Evolutionary conservation across 2,888 invertebrate species (phyloP).

Genomic region (Cistogaster globosa): DNA sequence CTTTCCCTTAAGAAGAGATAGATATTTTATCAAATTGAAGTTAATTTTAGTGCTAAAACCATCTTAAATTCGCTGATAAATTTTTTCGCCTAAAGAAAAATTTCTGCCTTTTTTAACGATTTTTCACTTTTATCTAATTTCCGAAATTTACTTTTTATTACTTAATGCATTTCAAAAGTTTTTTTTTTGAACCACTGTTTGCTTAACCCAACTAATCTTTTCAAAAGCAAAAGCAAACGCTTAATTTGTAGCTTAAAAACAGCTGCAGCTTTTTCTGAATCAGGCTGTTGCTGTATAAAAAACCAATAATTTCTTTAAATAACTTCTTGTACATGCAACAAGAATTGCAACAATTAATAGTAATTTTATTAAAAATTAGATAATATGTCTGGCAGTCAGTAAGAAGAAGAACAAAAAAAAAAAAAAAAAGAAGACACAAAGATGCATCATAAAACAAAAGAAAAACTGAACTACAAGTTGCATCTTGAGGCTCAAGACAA

Average conservation of each 20-base stretch:
- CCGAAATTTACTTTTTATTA: neutral
- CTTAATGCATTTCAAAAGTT: neutral
- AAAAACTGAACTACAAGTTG: conserved; percentile 39
- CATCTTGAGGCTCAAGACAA: conserved; percentile 43
- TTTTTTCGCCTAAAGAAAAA: no score
- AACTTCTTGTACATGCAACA: conserved; percentile 67
- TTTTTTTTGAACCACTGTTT: conserved; percentile 32
- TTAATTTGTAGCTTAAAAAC: conserved; percentile 52
- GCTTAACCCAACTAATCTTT: conserved; percentile 12
- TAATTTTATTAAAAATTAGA: conserved; percentile 71
- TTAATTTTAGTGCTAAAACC: no score
- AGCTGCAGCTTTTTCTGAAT: conserved; percentile 48
- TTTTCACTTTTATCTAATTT: no score
- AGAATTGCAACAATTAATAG: conserved; percentile 71
- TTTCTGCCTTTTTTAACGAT: no score
- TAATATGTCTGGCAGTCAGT: conserved; percentile 62
- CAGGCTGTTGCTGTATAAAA: conserved; percentile 33
- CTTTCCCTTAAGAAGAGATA: no score
- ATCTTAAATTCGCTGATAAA: no score
- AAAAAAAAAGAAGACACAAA: neutral
- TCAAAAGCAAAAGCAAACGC: conserved; percentile 11
- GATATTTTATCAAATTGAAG: no score
- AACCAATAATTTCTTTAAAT: conserved; percentile 70
- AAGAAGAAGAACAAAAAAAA: neutral
- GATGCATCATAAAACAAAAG: conserved; percentile 23